Base-by-base conservation (phyloP, 2,797 vertebrate species). In the Chrosomus eos region DNA sequence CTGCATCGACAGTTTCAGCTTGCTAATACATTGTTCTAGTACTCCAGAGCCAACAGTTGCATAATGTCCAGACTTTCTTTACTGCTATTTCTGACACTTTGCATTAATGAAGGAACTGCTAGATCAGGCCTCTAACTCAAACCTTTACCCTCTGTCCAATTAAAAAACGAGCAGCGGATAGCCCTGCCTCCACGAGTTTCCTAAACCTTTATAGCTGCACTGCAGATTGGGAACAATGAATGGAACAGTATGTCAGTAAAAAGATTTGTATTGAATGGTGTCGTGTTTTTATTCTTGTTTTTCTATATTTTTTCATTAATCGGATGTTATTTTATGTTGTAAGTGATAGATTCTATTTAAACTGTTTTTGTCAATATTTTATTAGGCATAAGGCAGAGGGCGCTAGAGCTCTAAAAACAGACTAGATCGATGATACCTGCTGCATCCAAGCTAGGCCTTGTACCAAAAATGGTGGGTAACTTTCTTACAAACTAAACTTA, bases 361-460 rank as follows among this genome's bases (percentile, higher is more conserved):
- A 33, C 7, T 3, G 6, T 19, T 60, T 38, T 9, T 77, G 4
- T 40, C 23, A 18, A 23, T 19, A 26, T 77, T 77, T 60, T 77
- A 19, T 11, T 40, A 40, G 8, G 38, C 14, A 67, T 28, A 91
- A 91, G 43, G 33, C 80, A 94, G 94, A 91, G 87, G 92, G 92
- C 83, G 89, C 89, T 68, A 91, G 28, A 67, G 38, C 23, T 75
- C 40, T 16, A 73, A 43, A 48, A 62, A 89, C 68, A 88, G 74
- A 36, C 23, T 53, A 5, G 8, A 19, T 31, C 70, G 18, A 48
- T 71, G 13, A 48, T 5, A 43, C 7, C 70, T 72, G 26, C 26
- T 45, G 14, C 16, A 72, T 58, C 13, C 13, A 76, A 40, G 23
- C 51, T 45, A 14, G 4, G 43, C 4, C 43, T 16, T n/a, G n/a